Conservation (phyloP, 2,888 invertebrate genomes). For the Catocala nupta region DNA sequence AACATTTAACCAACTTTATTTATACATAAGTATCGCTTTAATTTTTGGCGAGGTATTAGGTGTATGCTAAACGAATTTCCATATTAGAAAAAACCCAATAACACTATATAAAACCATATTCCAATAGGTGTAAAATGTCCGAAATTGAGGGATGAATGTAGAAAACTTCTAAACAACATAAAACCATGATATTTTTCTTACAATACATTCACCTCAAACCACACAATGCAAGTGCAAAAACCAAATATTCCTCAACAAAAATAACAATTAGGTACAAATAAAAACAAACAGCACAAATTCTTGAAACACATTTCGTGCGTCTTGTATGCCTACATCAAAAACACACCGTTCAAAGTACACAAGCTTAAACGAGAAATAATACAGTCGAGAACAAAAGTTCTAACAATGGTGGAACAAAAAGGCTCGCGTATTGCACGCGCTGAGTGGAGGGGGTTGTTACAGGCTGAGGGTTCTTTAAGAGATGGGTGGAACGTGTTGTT, state of each 20-base stretch:
- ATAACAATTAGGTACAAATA: slow-evolving; percentile 16
- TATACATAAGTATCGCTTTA: too few relatives aligned
- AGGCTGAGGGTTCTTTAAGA: slow-evolving; percentile 18
- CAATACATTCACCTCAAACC: too few relatives aligned
- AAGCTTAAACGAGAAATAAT: slow-evolving; percentile 45
- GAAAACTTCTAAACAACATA: too few relatives aligned
- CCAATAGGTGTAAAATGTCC: too few relatives aligned
- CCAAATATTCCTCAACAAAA: background rate
- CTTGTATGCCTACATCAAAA: slow-evolving; percentile 38
- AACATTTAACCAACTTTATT: too few relatives aligned
- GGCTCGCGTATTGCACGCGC: slow-evolving; percentile 33
- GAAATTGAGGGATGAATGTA: too few relatives aligned
- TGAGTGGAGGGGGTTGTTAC: slow-evolving; percentile 35
- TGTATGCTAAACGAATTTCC: too few relatives aligned
- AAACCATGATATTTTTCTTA: too few relatives aligned
- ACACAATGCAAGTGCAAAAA: background rate
- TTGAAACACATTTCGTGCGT: slow-evolving; percentile 42
- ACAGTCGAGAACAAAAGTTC: slow-evolving; percentile 57
- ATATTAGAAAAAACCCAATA: too few relatives aligned
- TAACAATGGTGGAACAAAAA: slow-evolving; percentile 48
- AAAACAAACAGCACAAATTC: slow-evolving; percentile 24
- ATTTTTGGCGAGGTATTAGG: too few relatives aligned
- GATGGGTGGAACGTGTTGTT: slow-evolving; percentile 14
- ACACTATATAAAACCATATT: too few relatives aligned
- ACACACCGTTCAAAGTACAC: slow-evolving; percentile 46